These are phyloP conservation scores for Panonychus citri DNA, from an alignment of 1,140 invertebrate species.

Conservation along the genomic window DNA sequence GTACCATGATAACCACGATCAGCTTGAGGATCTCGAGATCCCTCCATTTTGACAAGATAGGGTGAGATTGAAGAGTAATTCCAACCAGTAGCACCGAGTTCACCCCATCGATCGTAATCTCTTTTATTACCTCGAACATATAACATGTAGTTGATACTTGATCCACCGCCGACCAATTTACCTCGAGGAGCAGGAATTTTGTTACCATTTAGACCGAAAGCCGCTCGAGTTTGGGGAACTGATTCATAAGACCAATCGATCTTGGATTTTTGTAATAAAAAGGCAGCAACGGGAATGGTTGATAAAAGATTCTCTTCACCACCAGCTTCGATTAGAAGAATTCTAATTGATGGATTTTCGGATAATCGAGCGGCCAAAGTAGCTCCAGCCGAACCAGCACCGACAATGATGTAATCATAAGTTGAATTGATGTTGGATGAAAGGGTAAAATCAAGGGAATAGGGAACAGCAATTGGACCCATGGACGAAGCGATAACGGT, in stretches of 20 bases:
- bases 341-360: conserved; percentile 13
- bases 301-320: conserved; percentile 43
- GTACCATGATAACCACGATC: not conserved
- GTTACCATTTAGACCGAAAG: not conserved
- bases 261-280: conserved; percentile 50
- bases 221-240: conserved; percentile 36
- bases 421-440: not conserved
- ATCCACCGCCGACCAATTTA: conserved; percentile 48
- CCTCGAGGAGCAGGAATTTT: conserved; percentile 41
- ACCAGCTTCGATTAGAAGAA: conserved; percentile 41
- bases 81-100: conserved; percentile 74
- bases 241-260: conserved; percentile 66
- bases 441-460: not conserved
- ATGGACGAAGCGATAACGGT: not conserved
- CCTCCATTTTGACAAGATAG: conserved; percentile 59
- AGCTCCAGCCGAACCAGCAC: conserved; percentile 13
- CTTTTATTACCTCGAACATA: conserved; percentile 72
- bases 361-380: conserved; percentile 12
- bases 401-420: conserved; percentile 15
- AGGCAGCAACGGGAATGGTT: conserved; percentile 43
- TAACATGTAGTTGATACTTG: conserved; percentile 84
- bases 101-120: conserved; percentile 83
- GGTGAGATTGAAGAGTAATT: conserved; percentile 56
- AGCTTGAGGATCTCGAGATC: conserved; percentile 24
- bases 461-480: not conserved